These are phyloP conservation scores for Eristalis arbustorum DNA, from an alignment of 2,888 invertebrate genomes.

Conservation along the genomic window DNA sequence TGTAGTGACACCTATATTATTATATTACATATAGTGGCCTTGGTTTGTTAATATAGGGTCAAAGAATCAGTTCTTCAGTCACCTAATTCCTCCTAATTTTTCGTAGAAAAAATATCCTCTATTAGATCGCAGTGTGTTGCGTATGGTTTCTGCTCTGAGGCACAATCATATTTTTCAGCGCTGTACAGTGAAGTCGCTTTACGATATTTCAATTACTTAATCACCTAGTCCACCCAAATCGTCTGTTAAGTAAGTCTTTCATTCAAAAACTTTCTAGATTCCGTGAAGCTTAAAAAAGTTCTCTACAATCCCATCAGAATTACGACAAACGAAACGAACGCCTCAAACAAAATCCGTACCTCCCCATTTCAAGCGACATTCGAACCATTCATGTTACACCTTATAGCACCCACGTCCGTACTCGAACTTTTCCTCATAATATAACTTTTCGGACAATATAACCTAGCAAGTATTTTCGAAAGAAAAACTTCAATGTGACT, in stretches of 20 bases:
- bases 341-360: not conserved
- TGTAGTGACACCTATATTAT: too few relatives aligned
- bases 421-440: slow-evolving; percentile 50
- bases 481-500: slow-evolving; percentile 43
- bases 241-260: not conserved
- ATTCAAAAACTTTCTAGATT: not conserved
- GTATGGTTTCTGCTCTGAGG: too few relatives aligned
- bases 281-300: not conserved
- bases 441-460: slow-evolving; percentile 47
- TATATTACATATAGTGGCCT: too few relatives aligned
- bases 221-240: not conserved
- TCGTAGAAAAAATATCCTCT: too few relatives aligned
- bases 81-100: too few relatives aligned
- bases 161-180: too few relatives aligned
- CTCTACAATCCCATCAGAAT: not conserved
- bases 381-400: not conserved
- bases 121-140: too few relatives aligned
- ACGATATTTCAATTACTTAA: not conserved
- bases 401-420: not conserved
- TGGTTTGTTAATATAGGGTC: too few relatives aligned
- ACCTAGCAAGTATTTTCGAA: slow-evolving; percentile 21
- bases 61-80: too few relatives aligned
- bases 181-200: not conserved
- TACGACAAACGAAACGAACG: not conserved
- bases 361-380: not conserved